A percentile compares a stretch with the other conserved stretches of the same genome.
phyloP scores from a whole-genome alignment of 2,888 invertebrate genomes.

The Himalopsyche japonica region DNA sequence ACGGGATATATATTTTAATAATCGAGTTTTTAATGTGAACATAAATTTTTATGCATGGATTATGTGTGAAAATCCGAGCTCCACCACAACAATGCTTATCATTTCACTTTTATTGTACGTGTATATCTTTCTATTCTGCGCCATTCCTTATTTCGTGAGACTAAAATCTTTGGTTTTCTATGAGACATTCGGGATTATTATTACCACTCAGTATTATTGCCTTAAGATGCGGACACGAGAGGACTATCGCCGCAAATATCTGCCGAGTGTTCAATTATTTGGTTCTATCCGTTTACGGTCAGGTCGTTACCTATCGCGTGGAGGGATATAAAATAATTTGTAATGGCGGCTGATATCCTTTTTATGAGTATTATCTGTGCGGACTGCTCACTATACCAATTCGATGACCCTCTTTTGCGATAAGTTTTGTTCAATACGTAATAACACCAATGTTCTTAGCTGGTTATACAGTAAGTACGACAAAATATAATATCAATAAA shows the following conservation, averaged over 20 bases:
- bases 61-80: too few species aligned
- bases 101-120: conserved; percentile 10
- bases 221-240: conserved; percentile 30
- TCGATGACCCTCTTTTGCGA: neutral
- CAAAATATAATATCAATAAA: neutral
- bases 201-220: conserved; percentile 37
- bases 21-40: too few species aligned
- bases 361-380: conserved; percentile 13
- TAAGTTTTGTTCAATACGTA: neutral
- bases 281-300: conserved; percentile 11
- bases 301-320: conserved; percentile 24
- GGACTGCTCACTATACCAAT: neutral
- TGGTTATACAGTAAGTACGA: neutral
- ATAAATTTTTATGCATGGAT: too few species aligned
- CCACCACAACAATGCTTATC: neutral
- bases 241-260: conserved; percentile 3
- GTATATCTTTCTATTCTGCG: conserved; percentile 2
- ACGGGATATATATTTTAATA: too few species aligned
- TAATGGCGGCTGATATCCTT: conserved; percentile 24
- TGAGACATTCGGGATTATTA: conserved; percentile 23
- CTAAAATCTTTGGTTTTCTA: conserved; percentile 19
- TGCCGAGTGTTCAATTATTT: conserved; percentile 26
- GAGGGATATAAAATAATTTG: conserved; percentile 25
- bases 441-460: neutral
- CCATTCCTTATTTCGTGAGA: conserved; percentile 1